Percentiles rank a stretch among this genome's conserved stretches.
Conservation (phyloP, 2,888 invertebrate genomes). For the Onchidella celtica region DNA sequence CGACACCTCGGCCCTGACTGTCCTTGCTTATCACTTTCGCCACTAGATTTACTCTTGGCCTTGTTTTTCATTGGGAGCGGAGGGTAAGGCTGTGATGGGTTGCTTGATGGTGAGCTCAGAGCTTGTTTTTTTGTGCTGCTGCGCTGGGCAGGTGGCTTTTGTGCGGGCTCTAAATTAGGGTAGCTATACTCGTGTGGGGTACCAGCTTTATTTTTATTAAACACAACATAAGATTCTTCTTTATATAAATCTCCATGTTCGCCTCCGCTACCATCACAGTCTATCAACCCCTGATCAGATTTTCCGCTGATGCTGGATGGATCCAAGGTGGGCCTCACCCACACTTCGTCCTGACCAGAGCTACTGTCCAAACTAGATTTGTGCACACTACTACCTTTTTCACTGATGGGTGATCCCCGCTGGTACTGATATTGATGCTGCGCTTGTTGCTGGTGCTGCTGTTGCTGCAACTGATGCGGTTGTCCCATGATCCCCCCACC, state of each 20-base stretch:
- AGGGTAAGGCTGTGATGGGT: constrained; percentile 42
- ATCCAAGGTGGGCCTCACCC: constrained; percentile 68
- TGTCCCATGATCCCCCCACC: constrained; percentile 13
- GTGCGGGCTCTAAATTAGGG: constrained; percentile 84
- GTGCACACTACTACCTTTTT: constrained; percentile 62
- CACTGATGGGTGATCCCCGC: constrained; percentile 67
- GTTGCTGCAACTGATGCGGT: constrained; percentile 16
- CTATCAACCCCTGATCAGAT: constrained; percentile 70
- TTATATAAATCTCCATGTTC: constrained; percentile 61
- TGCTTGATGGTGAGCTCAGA: constrained; percentile 8
- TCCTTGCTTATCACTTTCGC: constrained; percentile 23
- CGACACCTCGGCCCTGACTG: constrained; percentile 27
- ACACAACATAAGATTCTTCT: constrained; percentile 73
- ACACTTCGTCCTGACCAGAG: constrained; percentile 70
- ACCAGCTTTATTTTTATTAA: constrained; percentile 65
- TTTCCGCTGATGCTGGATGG: constrained; percentile 68
- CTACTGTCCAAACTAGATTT: constrained; percentile 62
- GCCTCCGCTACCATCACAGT: constrained; percentile 61
- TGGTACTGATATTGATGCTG: constrained; percentile 46
- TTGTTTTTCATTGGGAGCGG: constrained; percentile 78
- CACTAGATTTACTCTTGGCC: constrained; percentile 63
- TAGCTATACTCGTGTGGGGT: constrained; percentile 91
- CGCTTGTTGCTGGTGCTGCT: constrained; percentile 13
- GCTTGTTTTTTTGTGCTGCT: constrained; percentile 58
- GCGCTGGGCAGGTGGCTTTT: constrained; percentile 69